Percentiles rank a stretch among this genome's conserved stretches.
These are phyloP conservation scores for Alca torda DNA, from an alignment of 2,797 vertebrate species.

Conservation along the genomic window DNA sequence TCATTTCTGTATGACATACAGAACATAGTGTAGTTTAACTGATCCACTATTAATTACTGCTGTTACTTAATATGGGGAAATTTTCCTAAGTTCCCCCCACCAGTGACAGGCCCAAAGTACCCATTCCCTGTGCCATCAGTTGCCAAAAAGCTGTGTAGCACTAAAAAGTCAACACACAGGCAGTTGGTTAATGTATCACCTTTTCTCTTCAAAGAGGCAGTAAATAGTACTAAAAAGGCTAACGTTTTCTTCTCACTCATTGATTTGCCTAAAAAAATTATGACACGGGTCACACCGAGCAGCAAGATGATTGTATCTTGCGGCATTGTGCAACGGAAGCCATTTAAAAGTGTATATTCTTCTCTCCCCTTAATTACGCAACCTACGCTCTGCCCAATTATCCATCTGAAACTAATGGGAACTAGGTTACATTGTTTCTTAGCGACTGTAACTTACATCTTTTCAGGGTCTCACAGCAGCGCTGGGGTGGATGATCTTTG, in stretches of 20 bases:
- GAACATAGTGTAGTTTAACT: neutral
- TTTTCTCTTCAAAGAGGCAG: neutral
- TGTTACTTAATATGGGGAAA: neutral
- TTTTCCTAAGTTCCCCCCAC: neutral
- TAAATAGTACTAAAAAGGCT: neutral
- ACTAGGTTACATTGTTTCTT: neutral
- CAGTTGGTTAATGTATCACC: neutral
- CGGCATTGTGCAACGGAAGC: neutral
- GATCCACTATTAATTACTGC: neutral
- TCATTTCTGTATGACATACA: neutral
- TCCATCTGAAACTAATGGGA: neutral
- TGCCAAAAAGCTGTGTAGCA: neutral
- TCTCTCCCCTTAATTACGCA: neutral
- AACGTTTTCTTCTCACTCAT: neutral
- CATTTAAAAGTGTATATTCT: neutral
- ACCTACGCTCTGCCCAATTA: neutral
- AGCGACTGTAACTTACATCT: neutral
- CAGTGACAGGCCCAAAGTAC: neutral
- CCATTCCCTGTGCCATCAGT: neutral
- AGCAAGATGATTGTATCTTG: neutral
- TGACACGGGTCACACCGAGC: neutral
- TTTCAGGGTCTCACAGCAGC: neutral
- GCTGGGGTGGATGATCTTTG: neutral
- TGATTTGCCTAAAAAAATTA: neutral
- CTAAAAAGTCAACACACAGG: neutral